Evolutionary conservation across 2,888 invertebrate genomes (phyloP).

Genomic region (Tenthredo scrophulariae): DNA sequence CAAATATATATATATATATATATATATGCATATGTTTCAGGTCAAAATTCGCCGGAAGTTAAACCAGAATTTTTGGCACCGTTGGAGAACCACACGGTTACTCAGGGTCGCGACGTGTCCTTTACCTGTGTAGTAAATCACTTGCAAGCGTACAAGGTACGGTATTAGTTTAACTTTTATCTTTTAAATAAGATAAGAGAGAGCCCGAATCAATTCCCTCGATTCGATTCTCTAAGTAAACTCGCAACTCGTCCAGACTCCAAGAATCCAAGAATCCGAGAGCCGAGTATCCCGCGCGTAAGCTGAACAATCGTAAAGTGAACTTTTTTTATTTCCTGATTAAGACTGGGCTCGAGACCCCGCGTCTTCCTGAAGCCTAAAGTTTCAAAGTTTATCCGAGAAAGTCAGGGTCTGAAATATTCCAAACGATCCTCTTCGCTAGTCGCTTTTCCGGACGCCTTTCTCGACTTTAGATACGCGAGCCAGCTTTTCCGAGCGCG

Average conservation of each 20-base stretch:
- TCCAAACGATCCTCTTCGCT: slow-evolving; percentile 14
- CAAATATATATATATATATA: too few relatives aligned
- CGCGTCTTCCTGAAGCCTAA: slow-evolving; percentile 38
- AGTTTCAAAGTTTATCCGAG: slow-evolving; percentile 36
- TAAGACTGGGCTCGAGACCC: slow-evolving; percentile 5
- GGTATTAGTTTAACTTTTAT: neutral
- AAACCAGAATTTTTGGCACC: slow-evolving; percentile 92
- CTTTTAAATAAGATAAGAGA: neutral
- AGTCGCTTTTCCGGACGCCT: neutral
- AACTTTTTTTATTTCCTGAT: slow-evolving; percentile 25
- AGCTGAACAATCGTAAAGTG: slow-evolving; percentile 45
- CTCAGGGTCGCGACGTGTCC: slow-evolving; percentile 92
- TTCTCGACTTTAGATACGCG: slow-evolving; percentile 11
- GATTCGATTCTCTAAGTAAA: slow-evolving; percentile 29
- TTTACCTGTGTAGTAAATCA: slow-evolving; percentile 96
- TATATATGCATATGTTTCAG: too few relatives aligned
- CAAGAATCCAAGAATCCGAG: slow-evolving; percentile 1
- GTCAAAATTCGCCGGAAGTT: slow-evolving; percentile 85
- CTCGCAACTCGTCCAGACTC: slow-evolving; percentile 15
- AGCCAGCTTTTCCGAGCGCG: neutral
- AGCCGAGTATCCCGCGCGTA: slow-evolving; percentile 40
- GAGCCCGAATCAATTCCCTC: slow-evolving; percentile 23
- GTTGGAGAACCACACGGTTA: slow-evolving; percentile 92
- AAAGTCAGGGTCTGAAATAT: slow-evolving; percentile 26
- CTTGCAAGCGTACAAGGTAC: slow-evolving; percentile 92